A percentile compares a stretch with the other conserved stretches of the same genome.
Conservation (phyloP, 1,140 invertebrate species). For the Drosophila miranda region DNA sequence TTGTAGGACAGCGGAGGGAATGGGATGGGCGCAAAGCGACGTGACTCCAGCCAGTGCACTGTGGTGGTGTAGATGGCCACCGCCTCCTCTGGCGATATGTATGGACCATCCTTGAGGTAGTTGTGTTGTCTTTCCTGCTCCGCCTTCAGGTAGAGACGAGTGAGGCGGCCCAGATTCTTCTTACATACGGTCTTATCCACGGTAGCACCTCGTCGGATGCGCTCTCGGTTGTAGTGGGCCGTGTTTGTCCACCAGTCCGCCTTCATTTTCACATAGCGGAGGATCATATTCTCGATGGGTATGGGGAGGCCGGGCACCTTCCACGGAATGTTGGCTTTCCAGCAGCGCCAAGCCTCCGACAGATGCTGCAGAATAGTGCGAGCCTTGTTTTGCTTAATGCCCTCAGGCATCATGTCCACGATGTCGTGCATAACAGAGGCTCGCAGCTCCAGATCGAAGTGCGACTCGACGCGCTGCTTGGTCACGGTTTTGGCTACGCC, state of each 20-base stretch:
- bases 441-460: constrained; percentile 99
- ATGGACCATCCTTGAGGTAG: constrained; percentile 99
- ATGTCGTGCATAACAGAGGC: constrained; percentile 99
- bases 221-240: constrained; percentile 99
- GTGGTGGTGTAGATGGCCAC: constrained; percentile 99
- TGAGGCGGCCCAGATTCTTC: constrained; percentile 98
- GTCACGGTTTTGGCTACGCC: constrained; percentile 99
- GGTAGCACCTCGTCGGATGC: constrained; percentile 95
- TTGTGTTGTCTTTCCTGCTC: constrained; percentile 99
- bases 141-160: constrained; percentile 97
- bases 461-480: constrained; percentile 99
- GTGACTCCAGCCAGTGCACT: constrained; percentile 99
- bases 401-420: constrained; percentile 99
- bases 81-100: constrained; percentile 99
- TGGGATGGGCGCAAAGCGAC: constrained; percentile 98
- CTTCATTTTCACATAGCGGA: constrained; percentile 99
- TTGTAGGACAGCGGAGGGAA: constrained; percentile 99
- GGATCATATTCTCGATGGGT: constrained; percentile 99
- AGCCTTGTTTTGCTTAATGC: constrained; percentile 99
- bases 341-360: constrained; percentile 99
- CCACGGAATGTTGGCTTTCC: constrained; percentile 99
- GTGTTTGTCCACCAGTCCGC: constrained; percentile 99
- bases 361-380: constrained; percentile 99
- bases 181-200: constrained; percentile 99
- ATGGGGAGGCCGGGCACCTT: constrained; percentile 99